Evolutionary conservation across 2,888 invertebrate species (phyloP).

Genomic region (Lobophora halterata): DNA sequence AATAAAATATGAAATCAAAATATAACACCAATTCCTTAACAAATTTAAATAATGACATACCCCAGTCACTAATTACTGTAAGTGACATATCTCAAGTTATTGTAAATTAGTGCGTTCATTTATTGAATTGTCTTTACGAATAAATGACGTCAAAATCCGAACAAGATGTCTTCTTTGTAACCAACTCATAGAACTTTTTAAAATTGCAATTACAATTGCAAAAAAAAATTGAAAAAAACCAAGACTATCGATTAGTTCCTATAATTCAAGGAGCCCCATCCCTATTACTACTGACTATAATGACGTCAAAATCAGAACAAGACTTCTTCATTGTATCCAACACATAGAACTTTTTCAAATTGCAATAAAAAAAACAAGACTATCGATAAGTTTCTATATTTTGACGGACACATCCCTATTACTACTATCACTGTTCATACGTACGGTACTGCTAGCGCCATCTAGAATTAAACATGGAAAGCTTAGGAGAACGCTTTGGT

Average conservation of each 20-base stretch:
- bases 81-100: slow-evolving; percentile 79
- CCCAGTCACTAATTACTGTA: slow-evolving; percentile 62
- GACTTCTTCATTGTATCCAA: too few relatives aligned
- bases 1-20: slow-evolving; percentile 2
- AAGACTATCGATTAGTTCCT: too few relatives aligned
- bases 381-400: neutral
- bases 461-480: neutral
- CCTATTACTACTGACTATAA: too few relatives aligned
- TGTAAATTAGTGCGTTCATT: slow-evolving; percentile 79
- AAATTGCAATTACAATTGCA: neutral
- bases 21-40: slow-evolving; percentile 25
- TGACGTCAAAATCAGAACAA: too few relatives aligned
- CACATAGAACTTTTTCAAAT: neutral
- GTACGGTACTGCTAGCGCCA: neutral
- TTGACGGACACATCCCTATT: slow-evolving; percentile 2
- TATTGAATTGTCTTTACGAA: slow-evolving; percentile 80
- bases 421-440: neutral
- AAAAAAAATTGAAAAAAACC: too few relatives aligned
- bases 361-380: neutral
- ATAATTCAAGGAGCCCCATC: too few relatives aligned
- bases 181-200: neutral
- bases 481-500: too few relatives aligned
- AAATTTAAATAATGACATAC: slow-evolving; percentile 47
- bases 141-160: slow-evolving; percentile 72
- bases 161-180: slow-evolving; percentile 1